Base-by-base conservation (phyloP, 92 coral and sea anemone species). In the Porites lobata region DNA sequence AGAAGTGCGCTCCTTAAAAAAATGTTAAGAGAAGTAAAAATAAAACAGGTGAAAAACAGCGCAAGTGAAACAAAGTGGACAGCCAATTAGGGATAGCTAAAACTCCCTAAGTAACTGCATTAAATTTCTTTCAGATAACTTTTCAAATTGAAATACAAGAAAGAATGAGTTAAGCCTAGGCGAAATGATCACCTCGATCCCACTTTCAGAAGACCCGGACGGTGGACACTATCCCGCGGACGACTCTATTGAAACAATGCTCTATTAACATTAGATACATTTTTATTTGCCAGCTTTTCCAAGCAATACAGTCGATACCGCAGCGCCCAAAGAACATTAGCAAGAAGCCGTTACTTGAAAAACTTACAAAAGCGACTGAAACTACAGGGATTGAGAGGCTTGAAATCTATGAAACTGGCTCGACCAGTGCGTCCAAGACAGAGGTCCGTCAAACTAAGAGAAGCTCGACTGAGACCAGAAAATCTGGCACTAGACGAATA, bases 361-460 rank as follows among this genome's bases (percentile, higher is more conserved):
- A 67, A 76, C 26, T 26, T 58, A 59, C 73, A 17, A 24, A 83
- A 83, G n/a, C 87, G 68, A n/a, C 86, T 81, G 68, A 57, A 12
- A 50, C 51, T 83, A 51, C 51, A 29, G 8, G 51, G 80, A 9
- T 83, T 72, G 5, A 82, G 75, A 69, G 53, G 69, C 10, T 8
- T 65, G n/a, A 69, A 56, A n/a, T 18, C 78, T n/a, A 56, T 38
- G 18, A 72, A 66, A 62, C 51, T 73, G 61, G 72, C 63, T 47
- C 79, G 87, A 11, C 87, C 87, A 19, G 71, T 83, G 26, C 87
- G 72, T 21, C 87, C 87, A 61, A 47, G 72, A 29, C 87, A 72
- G 65, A 64, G 79, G 72, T 83, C 87, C 47, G 61, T 20, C 29
- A 72, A 83, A 58, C 21, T 19, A n/a, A 74, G 72, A 63, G 61